A percentile compares a stretch with the other conserved stretches of the same genome.
Evolutionary conservation across 2,113 vertebrate genomes (phyloP).

Genomic region (Notiomystis cincta): DNA sequence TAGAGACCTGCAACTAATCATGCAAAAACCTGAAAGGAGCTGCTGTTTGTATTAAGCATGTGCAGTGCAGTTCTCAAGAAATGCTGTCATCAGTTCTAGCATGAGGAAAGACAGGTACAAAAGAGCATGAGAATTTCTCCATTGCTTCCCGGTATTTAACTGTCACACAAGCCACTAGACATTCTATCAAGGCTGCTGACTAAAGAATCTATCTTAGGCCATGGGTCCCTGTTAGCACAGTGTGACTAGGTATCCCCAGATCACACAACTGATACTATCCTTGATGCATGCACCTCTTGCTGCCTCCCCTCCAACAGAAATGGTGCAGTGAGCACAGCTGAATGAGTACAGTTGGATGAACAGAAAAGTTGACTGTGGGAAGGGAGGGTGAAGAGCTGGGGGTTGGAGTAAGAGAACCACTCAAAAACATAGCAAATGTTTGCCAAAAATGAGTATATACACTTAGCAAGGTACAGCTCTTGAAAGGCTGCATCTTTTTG

Average conservation of each 20-base stretch:
- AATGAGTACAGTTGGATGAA: neutral
- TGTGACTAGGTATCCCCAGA: neutral
- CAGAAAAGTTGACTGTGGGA: neutral
- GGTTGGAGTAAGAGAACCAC: neutral
- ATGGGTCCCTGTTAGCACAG: neutral
- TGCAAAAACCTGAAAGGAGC: neutral
- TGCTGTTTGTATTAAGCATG: neutral
- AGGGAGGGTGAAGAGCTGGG: neutral
- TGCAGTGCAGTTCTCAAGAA: neutral
- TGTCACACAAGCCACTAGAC: neutral
- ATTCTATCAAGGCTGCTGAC: slow-evolving; percentile 4
- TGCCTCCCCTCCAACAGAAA: neutral
- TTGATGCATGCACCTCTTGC: neutral
- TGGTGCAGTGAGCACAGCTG: neutral
- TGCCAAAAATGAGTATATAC: neutral
- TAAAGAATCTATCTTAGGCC: neutral
- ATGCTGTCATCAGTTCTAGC: neutral
- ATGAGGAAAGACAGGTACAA: neutral
- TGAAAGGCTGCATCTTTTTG: slow-evolving; percentile 40
- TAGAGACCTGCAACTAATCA: slow-evolving; percentile 12
- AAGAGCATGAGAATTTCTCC: neutral
- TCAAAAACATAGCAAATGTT: neutral
- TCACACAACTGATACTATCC: neutral
- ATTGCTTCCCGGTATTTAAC: slow-evolving; percentile 3
- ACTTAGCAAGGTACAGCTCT: slow-evolving; percentile 12